A percentile compares a stretch with the other conserved stretches of the same genome.
Evolutionary conservation across 2,797 vertebrate genomes (phyloP).

Genomic region (Loriculus beryllinus): DNA sequence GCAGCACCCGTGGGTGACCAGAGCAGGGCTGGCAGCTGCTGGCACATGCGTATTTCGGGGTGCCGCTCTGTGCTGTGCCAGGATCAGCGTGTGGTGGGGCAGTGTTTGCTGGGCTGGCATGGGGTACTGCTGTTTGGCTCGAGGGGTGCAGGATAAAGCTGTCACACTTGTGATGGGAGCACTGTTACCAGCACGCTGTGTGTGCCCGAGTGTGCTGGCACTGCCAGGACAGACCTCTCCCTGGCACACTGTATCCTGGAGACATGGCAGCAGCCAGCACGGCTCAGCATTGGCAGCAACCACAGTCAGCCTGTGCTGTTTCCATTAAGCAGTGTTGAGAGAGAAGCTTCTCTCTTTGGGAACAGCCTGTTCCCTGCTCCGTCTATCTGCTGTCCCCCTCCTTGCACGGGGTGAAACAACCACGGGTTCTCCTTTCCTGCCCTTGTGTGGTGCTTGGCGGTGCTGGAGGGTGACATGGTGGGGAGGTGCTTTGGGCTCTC

Average conservation of each 20-base stretch:
- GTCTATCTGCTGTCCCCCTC: background rate
- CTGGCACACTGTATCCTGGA: background rate
- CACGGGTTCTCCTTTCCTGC: background rate
- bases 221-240: background rate
- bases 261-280: background rate
- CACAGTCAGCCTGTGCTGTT: background rate
- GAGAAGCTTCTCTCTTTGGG: background rate
- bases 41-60: rapidly evolving
- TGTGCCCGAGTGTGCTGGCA: background rate
- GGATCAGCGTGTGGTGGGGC: rapidly evolving
- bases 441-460: background rate
- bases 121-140: background rate
- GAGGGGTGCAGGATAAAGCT: background rate
- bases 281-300: background rate
- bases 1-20: background rate
- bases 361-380: background rate
- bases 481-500: background rate
- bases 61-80: background rate
- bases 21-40: background rate
- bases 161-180: background rate
- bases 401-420: background rate
- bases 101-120: background rate
- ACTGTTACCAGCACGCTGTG: background rate
- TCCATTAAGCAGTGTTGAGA: slow-evolving; percentile 35
- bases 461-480: rapidly evolving